These are phyloP conservation scores for Ferrisia virgata DNA, from an alignment of 2,888 invertebrate genomes.

Conservation along the genomic window DNA sequence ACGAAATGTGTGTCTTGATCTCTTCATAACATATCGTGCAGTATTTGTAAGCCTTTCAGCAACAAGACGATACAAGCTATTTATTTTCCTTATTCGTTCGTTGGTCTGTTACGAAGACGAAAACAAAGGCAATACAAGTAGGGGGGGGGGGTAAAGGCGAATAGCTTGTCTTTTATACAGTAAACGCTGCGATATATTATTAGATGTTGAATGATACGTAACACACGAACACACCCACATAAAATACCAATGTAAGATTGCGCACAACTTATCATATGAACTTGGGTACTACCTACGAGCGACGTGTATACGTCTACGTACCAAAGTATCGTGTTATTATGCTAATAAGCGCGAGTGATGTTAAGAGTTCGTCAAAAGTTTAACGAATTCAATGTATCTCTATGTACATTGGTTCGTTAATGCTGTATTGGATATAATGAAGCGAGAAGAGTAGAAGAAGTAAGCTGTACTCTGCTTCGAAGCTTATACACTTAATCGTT, in stretches of 20 bases:
- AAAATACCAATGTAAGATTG: not conserved
- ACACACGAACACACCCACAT: not conserved
- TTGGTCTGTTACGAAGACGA: not conserved
- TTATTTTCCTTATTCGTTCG: not conserved
- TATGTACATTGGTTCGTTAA: too few relatives aligned
- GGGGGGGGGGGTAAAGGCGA: not conserved
- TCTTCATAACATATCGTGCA: not conserved
- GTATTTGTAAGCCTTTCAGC: not conserved
- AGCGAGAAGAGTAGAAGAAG: too few relatives aligned
- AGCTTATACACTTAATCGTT: conserved; percentile 20
- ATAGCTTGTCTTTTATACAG: too few relatives aligned
- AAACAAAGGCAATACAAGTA: not conserved
- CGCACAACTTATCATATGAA: not conserved
- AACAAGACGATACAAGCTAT: not conserved
- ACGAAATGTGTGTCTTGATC: not conserved
- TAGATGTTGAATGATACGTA: too few relatives aligned
- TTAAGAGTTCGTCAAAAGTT: conserved; percentile 1
- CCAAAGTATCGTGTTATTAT: not conserved
- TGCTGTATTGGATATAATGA: too few relatives aligned
- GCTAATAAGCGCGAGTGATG: not conserved
- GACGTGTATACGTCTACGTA: not conserved
- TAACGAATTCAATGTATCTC: not conserved
- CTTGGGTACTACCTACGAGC: not conserved
- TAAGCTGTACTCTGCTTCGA: too few relatives aligned
- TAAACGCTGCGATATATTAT: too few relatives aligned